A percentile compares a stretch with the other conserved stretches of the same genome.
phyloP scores from a whole-genome alignment of 2,888 invertebrate genomes.

The Acleris emargana region DNA sequence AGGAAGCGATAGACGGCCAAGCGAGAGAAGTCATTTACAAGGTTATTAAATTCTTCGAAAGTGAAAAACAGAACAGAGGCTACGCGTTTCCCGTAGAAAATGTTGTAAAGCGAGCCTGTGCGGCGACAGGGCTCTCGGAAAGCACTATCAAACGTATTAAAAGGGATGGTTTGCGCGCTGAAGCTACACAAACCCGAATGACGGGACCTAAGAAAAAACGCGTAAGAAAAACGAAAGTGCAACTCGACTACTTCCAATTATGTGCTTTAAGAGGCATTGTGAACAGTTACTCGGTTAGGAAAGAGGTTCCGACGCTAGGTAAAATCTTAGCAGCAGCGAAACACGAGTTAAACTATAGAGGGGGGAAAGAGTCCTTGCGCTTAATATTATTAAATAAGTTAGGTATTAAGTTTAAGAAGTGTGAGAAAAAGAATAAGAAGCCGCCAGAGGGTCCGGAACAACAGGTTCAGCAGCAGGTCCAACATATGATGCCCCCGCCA shows the following conservation, averaged over 20 bases:
- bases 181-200: conserved; percentile 76
- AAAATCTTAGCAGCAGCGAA: conserved; percentile 74
- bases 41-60: conserved; percentile 78
- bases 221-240: conserved; percentile 74
- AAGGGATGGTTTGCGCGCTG: conserved; percentile 70
- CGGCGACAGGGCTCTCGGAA: conserved; percentile 74
- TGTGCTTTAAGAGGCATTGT: conserved; percentile 74
- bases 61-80: conserved; percentile 77
- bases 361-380: conserved; percentile 73
- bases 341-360: conserved; percentile 71
- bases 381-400: conserved; percentile 75
- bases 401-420: conserved; percentile 78
- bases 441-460: conserved; percentile 57
- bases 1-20: conserved; percentile 76
- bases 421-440: conserved; percentile 76
- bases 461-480: conserved; percentile 46
- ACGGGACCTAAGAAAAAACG: conserved; percentile 75
- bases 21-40: conserved; percentile 76
- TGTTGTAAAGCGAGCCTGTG: conserved; percentile 74
- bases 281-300: conserved; percentile 69
- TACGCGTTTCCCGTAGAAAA: conserved; percentile 77
- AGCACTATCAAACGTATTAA: conserved; percentile 77
- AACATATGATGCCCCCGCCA: conserved; percentile 50
- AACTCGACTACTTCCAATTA: conserved; percentile 73
- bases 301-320: conserved; percentile 75